phyloP scores from a whole-genome alignment of 2,888 invertebrate species.

The Chymomyza amoena region DNA sequence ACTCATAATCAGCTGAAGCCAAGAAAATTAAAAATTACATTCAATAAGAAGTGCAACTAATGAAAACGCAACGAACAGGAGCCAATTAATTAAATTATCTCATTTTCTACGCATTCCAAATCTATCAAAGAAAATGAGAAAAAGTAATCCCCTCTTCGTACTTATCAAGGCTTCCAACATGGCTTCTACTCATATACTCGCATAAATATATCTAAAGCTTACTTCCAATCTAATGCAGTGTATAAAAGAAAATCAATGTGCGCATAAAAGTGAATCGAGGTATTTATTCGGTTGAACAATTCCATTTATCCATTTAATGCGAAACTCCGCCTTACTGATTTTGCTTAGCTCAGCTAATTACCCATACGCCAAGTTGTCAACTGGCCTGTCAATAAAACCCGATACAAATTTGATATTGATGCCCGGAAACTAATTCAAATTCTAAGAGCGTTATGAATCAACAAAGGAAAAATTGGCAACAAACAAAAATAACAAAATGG shows the following conservation, averaged over 20 bases:
- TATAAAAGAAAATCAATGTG: background rate
- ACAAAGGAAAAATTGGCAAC: constrained; percentile 11
- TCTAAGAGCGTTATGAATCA: constrained; percentile 34
- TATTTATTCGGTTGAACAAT: background rate
- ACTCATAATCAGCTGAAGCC: no score
- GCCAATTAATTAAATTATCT: no score
- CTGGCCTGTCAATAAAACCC: constrained; percentile 36
- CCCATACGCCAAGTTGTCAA: constrained; percentile 9
- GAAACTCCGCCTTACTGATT: background rate
- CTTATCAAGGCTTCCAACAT: no score
- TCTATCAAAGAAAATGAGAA: no score
- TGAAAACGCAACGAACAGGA: no score
- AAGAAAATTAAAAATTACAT: no score
- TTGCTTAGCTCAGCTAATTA: constrained; percentile 7
- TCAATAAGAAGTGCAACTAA: no score
- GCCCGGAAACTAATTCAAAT: constrained; percentile 19
- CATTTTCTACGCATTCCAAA: no score
- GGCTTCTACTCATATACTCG: no score
- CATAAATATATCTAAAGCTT: no score
- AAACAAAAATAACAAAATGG: constrained; percentile 4
- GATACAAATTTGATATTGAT: constrained; percentile 28
- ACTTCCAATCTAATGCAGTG: background rate
- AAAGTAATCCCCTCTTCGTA: no score
- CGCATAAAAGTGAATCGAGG: background rate
- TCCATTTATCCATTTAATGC: background rate